Conservation (phyloP, 2,113 vertebrate species). For the Chloropsis cyanopogon region DNA sequence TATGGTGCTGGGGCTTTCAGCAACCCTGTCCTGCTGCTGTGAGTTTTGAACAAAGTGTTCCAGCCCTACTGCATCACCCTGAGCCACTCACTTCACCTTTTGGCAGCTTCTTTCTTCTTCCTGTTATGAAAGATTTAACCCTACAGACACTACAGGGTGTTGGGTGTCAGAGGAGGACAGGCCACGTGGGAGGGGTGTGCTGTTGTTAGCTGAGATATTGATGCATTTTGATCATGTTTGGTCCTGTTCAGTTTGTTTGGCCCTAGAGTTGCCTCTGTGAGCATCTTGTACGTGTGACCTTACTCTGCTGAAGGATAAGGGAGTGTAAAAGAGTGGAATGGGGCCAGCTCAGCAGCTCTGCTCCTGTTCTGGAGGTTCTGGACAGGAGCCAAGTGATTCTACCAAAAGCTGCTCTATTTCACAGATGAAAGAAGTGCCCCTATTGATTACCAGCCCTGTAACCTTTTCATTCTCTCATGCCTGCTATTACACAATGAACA, state of each 20-base stretch:
- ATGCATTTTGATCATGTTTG: background rate
- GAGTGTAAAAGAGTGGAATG: background rate
- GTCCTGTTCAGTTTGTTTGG: background rate
- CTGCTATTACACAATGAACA: constrained; percentile 10
- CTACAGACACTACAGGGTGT: rapidly evolving
- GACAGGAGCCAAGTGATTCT: constrained; percentile 13
- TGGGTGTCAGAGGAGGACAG: background rate
- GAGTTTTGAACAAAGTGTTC: background rate
- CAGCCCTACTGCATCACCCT: background rate
- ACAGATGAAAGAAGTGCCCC: background rate
- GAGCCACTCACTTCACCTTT: background rate
- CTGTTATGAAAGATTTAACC: background rate
- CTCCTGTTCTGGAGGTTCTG: constrained; percentile 9
- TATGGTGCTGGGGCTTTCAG: background rate
- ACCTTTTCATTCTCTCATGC: background rate
- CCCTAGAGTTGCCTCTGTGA: background rate
- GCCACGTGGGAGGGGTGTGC: background rate
- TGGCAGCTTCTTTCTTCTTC: background rate
- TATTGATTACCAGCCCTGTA: constrained; percentile 1
- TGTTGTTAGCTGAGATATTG: background rate
- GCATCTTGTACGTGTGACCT: background rate
- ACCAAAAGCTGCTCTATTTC: constrained; percentile 4
- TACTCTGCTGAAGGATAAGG: constrained; percentile 28
- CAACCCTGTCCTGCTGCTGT: background rate
- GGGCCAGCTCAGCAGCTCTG: constrained; percentile 39